Conservation (phyloP, 1,140 invertebrate genomes). For the Drosophila sulfurigaster region DNA sequence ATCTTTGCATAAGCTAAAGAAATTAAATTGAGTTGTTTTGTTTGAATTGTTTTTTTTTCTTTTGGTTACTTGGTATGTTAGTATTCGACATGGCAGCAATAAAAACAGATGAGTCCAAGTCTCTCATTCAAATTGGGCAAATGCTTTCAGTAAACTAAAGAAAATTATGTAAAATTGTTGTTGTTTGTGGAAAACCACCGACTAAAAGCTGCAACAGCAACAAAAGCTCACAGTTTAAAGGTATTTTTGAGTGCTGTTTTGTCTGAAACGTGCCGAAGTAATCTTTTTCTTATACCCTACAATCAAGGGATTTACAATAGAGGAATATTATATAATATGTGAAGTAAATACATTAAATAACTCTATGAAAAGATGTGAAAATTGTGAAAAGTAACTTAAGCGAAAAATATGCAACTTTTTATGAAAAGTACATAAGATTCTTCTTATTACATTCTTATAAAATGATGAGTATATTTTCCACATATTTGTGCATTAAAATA, state of each 20-base stretch:
- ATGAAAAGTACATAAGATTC: no score
- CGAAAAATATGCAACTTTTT: no score
- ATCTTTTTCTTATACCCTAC: constrained; percentile 24
- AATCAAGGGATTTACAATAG: no score
- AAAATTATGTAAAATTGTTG: constrained; percentile 71
- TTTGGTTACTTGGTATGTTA: not conserved
- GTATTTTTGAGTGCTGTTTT: constrained; percentile 26
- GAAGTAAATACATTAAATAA: not conserved
- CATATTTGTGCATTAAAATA: no score
- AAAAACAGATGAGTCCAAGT: constrained; percentile 43
- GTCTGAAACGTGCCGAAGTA: constrained; percentile 31
- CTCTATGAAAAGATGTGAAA: not conserved
- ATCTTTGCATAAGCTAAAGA: constrained; percentile 43
- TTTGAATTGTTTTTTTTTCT: constrained; percentile 11
- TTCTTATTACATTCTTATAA: no score
- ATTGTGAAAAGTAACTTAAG: no score
- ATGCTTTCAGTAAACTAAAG: constrained; percentile 28
- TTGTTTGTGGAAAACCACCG: constrained; percentile 25
- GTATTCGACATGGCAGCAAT: constrained; percentile 29
- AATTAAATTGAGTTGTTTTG: constrained; percentile 71
- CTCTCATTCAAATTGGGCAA: constrained; percentile 22
- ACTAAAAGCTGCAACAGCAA: constrained; percentile 15
- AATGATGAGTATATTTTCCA: no score
- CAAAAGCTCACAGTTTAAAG: constrained; percentile 20
- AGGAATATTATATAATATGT: not conserved